These are phyloP conservation scores for Tiphia femorata DNA, from an alignment of 2,888 invertebrate genomes.

Conservation along the genomic window DNA sequence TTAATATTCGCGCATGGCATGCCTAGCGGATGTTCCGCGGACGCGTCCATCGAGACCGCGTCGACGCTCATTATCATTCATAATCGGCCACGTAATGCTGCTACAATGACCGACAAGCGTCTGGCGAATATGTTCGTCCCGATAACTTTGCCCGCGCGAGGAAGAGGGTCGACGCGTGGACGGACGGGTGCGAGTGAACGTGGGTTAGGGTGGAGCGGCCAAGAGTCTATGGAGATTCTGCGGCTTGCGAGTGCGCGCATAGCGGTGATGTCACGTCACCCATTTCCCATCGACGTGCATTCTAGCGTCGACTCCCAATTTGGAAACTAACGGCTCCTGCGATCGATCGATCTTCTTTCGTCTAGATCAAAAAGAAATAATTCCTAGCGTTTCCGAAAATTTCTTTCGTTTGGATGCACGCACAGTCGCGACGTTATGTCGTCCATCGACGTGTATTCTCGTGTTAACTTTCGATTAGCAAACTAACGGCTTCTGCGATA, in stretches of 20 bases:
- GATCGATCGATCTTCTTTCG: background rate
- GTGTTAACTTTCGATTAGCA: too few species aligned
- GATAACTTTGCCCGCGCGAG: background rate
- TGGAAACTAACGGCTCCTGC: background rate
- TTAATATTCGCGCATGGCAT: background rate
- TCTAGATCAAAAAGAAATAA: background rate
- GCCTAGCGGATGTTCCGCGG: slow-evolving; percentile 24
- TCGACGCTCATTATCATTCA: slow-evolving; percentile 42
- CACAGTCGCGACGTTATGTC: too few species aligned
- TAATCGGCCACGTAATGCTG: slow-evolving; percentile 32
- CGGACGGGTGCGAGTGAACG: background rate
- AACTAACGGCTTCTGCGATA: too few species aligned
- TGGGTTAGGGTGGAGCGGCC: background rate
- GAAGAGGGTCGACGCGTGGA: background rate
- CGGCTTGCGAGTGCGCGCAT: too few species aligned
- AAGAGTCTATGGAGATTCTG: too few species aligned
- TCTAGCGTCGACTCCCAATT: too few species aligned
- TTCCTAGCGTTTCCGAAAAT: too few species aligned
- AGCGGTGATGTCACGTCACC: too few species aligned
- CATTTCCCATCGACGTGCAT: too few species aligned
- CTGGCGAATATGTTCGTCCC: slow-evolving; percentile 28
- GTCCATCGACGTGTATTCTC: too few species aligned
- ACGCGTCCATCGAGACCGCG: slow-evolving; percentile 31
- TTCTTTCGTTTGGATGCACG: too few species aligned
- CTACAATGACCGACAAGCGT: slow-evolving; percentile 35